Conservation (phyloP, 2,888 invertebrate genomes). For the Acronicta psi region DNA sequence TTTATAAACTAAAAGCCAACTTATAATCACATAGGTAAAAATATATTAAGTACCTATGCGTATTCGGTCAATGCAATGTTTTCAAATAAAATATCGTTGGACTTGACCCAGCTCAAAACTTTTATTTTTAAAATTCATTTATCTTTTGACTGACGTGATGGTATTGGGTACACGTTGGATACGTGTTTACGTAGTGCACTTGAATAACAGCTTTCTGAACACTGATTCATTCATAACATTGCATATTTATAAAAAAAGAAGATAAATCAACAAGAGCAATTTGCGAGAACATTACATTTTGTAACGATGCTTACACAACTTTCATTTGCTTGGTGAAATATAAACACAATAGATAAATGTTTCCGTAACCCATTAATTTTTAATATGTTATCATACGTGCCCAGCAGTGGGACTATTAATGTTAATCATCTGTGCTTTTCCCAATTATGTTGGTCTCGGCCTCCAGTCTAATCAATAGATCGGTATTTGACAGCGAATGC, state of each 20-base stretch:
- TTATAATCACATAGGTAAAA: too few species aligned
- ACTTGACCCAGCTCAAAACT: slow-evolving; percentile 62
- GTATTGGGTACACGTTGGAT: slow-evolving; percentile 13
- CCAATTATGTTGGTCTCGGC: too few species aligned
- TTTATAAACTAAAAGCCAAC: too few species aligned
- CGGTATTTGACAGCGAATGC: too few species aligned
- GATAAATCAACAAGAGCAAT: slow-evolving; percentile 32
- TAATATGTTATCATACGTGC: too few species aligned
- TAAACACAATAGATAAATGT: slow-evolving; percentile 16
- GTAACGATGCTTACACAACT: slow-evolving; percentile 13
- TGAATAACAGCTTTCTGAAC: slow-evolving; percentile 31
- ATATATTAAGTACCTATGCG: not conserved
- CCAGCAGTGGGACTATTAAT: too few species aligned
- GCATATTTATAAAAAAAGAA: not conserved
- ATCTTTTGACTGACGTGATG: slow-evolving; percentile 41
- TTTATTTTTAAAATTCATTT: slow-evolving; percentile 61
- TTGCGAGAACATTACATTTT: slow-evolving; percentile 23
- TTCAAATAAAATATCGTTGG: slow-evolving; percentile 45
- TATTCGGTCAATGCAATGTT: slow-evolving; percentile 28
- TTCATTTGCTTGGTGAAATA: not conserved
- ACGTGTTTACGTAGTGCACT: slow-evolving; percentile 20
- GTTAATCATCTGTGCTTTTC: too few species aligned
- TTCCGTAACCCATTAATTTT: not conserved
- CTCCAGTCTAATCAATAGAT: too few species aligned
- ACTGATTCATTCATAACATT: slow-evolving; percentile 37